phyloP scores from a whole-genome alignment of 2,797 vertebrate species.

The Heterohyrax brucei region DNA sequence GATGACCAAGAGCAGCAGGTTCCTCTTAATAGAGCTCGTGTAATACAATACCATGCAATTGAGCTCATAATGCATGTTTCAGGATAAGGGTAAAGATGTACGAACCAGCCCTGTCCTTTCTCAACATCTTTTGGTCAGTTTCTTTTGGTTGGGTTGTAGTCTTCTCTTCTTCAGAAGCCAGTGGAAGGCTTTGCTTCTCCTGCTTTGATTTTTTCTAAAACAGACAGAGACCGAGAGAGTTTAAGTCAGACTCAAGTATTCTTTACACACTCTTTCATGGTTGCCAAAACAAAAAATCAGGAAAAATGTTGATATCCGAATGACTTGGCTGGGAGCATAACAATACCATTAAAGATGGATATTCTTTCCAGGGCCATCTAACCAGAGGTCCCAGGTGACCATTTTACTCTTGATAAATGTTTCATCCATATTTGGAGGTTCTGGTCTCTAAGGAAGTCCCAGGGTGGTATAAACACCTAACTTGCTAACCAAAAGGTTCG shows the following conservation, averaged over 20 bases:
- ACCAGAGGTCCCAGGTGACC: not conserved
- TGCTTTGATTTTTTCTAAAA: constrained; percentile 83
- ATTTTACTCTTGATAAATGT: constrained; percentile 34
- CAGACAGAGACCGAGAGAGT: constrained; percentile 59
- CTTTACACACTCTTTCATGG: not conserved
- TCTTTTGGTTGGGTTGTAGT: constrained; percentile 64
- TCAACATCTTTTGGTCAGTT: not conserved
- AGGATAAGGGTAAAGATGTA: not conserved
- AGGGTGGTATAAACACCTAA: too few species aligned
- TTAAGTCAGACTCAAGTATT: constrained; percentile 45
- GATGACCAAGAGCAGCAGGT: not conserved
- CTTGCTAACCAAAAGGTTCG: too few species aligned
- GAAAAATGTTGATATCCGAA: constrained; percentile 17
- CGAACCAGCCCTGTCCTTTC: constrained; percentile 84
- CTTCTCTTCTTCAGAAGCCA: constrained; percentile 77
- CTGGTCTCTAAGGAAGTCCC: not conserved
- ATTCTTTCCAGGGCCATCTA: not conserved
- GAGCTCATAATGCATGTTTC: constrained; percentile 1
- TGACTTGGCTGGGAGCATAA: not conserved
- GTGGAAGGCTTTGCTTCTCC: constrained; percentile 68
- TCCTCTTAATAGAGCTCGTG: not conserved
- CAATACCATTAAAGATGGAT: not conserved
- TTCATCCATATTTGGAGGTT: not conserved
- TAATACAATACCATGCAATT: not conserved
- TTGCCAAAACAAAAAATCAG: not conserved